Evolutionary conservation across 2,113 vertebrate genomes (phyloP), one percentile per base, ranked within the genome.

Genomic region (Varanus salvator): DNA sequence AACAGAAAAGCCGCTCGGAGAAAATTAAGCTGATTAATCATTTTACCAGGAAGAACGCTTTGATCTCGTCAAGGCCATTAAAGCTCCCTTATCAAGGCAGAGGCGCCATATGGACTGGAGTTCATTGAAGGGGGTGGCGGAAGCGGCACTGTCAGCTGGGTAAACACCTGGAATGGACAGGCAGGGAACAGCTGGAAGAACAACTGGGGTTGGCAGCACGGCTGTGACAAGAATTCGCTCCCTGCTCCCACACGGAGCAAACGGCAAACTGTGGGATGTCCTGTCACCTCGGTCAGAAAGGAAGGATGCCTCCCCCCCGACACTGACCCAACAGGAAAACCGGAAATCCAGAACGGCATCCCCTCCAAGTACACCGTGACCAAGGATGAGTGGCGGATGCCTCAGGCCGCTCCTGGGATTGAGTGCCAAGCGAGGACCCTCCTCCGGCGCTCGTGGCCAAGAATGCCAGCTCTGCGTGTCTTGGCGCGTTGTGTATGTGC

Each of bases 91-190:
- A 92, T 91, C 89, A 91, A 94, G 85, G 25, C 38, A 89, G 89
- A 84, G 91, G 87, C 0, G 4, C 91, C 85, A 90, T 87, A 90
- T 86, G 54, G 93, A 85, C 29, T 54, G 89, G 91, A 95, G 88
- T 78, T 21, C 83, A 44, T 92, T 44, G 38, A 44, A 44, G 3
- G 38, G 38, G 38, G 38, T 1, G 38, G 38, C 38, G 38, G 15
- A 15, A 81, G 86, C 81, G 77, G 83, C 89, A 93, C 29, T 87
- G 77, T 57, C 91, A 93, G 68, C 29, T 92, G 94, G 93, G 92
- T 90, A 90, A 96, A 91, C 94, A 97, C 96, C 97, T 97, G 95
- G 93, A 93, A 89, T 54, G 81, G 89, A 94, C 95, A 94, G 92
- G 87, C 71, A 54, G 71, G 87, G 87, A 90, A 85, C 77, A 27